Evolutionary conservation across 2,113 vertebrate species (phyloP).

Genomic region (Quiscalus mexicanus): DNA sequence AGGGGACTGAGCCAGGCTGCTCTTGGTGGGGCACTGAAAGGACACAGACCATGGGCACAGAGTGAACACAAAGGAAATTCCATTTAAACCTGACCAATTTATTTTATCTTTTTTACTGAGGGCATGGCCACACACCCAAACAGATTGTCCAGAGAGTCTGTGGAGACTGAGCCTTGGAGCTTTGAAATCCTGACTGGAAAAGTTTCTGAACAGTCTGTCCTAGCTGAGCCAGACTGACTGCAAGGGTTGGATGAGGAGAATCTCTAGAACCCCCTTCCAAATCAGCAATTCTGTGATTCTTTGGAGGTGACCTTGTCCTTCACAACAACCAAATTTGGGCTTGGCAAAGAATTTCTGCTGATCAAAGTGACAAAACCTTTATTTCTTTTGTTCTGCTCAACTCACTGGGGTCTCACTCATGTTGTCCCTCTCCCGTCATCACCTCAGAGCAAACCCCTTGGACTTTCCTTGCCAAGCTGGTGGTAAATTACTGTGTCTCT

Average conservation of each 20-base stretch:
- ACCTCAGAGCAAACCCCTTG: not conserved
- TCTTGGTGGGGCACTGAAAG: not conserved
- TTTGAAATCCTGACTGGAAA: not conserved
- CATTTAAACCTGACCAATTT: not conserved
- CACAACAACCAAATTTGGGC: not conserved
- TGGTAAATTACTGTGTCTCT: not conserved
- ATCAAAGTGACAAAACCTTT: not conserved
- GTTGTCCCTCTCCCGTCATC: not conserved
- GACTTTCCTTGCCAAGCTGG: not conserved
- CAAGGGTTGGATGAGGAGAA: not conserved
- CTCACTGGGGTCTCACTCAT: not conserved
- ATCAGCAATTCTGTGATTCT: not conserved
- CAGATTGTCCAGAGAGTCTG: not conserved
- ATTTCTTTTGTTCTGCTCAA: not conserved
- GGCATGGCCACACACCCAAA: not conserved
- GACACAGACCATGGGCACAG: not conserved
- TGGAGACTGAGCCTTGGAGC: not conserved
- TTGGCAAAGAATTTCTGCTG: not conserved
- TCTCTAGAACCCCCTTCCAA: not conserved
- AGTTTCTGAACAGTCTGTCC: not conserved
- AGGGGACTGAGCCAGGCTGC: not conserved
- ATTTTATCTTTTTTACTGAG: not conserved
- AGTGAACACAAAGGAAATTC: not conserved
- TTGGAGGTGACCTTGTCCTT: not conserved
- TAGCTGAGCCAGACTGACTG: not conserved